Percentiles rank a stretch among this genome's conserved stretches.
Evolutionary conservation across 1,140 invertebrate species (phyloP).

Genomic region (Drosophila elegans): DNA sequence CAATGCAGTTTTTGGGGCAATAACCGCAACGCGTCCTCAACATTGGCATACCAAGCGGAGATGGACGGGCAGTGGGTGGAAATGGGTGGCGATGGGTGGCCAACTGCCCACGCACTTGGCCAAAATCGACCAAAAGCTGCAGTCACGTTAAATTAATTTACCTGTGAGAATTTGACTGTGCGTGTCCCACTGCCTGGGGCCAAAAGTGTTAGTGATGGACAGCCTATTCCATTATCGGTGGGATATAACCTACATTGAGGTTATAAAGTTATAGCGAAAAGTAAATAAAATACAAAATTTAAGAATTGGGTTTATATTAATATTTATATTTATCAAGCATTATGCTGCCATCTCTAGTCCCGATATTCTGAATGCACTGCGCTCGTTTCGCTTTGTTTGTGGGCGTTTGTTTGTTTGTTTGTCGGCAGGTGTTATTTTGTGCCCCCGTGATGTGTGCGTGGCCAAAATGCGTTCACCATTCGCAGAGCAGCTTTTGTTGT

Average conservation of each 20-base stretch:
- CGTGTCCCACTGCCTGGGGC: slow-evolving; percentile 18
- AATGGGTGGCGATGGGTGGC: neutral
- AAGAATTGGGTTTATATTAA: neutral
- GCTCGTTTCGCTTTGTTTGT: slow-evolving; percentile 74
- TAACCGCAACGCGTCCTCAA: slow-evolving; percentile 71
- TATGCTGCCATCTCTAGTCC: slow-evolving; percentile 21
- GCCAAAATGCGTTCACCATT: slow-evolving; percentile 69
- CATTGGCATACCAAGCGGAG: slow-evolving; percentile 53
- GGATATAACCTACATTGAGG: too few relatives aligned
- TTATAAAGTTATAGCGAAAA: neutral
- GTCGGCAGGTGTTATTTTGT: slow-evolving; percentile 80
- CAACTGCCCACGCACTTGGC: slow-evolving; percentile 54
- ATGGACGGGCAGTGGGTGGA: neutral
- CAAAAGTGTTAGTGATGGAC: slow-evolving; percentile 21
- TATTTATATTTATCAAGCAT: neutral
- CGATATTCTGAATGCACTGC: slow-evolving; percentile 13
- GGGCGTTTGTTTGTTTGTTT: slow-evolving; percentile 74
- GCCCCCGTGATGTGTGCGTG: slow-evolving; percentile 68
- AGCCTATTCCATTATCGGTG: neutral
- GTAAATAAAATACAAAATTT: neutral
- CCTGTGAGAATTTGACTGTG: slow-evolving; percentile 40
- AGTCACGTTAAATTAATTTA: slow-evolving; percentile 83
- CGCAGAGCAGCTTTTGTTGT: slow-evolving; percentile 60
- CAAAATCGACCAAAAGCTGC: slow-evolving; percentile 79
- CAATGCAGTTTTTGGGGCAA: slow-evolving; percentile 69